Base-by-base conservation (phyloP, 2,113 vertebrate genomes). In the Salvator merianae region DNA sequence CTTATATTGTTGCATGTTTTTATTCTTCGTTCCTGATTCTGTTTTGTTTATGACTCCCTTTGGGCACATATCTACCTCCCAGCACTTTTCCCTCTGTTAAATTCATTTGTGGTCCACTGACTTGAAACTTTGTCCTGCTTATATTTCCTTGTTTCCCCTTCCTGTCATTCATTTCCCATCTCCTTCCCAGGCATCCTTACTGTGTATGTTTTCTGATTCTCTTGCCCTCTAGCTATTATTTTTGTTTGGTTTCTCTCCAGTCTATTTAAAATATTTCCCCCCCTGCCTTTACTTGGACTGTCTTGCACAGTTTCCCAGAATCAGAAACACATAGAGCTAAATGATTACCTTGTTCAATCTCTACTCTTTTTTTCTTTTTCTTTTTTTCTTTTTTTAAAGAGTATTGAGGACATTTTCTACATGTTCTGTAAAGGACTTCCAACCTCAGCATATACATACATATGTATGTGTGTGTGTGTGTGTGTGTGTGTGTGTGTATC, bases 131-230 rank as follows among this genome's bases (percentile, higher is more conserved):
- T 0, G 3, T 13, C 0, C 9, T 43, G 2, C 36, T 87, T 78
- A 7, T 0, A 20, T 59, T 86, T 1, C 0, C 1, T 30, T 79
- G 0, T 0, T 77, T 24, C 16, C 4, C 18, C 7, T 9, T 70
- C 22, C 65, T 14, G 70, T 5, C 30, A 68, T 81, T 81, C 24
- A 83, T 1, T 72, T 30, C 66, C 1, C 85, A 87, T 87, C 8
- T 70, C 62, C 0, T 59, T 34, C 0, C 74, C 12, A 65, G 59
- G 0, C 20, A 24, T 82, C 53, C 22, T 43, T 0, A 82, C 76
- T 1, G 26, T 82, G 40, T 77, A 18, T 32, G 7, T 40, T 66
- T 83, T 83, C 4, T 38, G 76, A 22, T 83, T 69, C 74, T 77
- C n/a, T 30, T 36, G 62, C 22, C 68, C 86, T 70, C 9, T 82